Conservation (phyloP, 2,888 invertebrate genomes). For the Sinotaia quadrata region DNA sequence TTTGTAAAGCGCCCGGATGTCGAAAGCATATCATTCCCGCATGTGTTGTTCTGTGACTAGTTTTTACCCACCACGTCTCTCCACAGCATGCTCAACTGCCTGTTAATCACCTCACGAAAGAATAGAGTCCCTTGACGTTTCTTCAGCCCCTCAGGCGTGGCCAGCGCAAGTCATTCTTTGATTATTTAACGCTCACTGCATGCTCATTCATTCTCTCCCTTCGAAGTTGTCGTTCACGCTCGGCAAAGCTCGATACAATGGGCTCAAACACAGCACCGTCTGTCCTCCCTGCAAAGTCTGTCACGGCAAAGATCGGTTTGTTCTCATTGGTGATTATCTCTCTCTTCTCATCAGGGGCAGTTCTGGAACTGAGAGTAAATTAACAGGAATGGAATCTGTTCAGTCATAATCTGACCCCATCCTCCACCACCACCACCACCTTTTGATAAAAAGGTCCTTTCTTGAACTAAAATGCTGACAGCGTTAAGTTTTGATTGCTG, state of each 20-base stretch:
- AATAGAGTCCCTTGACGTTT: background rate
- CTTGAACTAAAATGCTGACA: too few relatives aligned
- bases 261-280: constrained; percentile 25
- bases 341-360: background rate
- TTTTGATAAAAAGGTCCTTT: too few relatives aligned
- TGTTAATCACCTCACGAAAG: constrained; percentile 23
- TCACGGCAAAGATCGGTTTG: background rate
- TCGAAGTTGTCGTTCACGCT: constrained; percentile 16
- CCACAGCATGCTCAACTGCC: constrained; percentile 23
- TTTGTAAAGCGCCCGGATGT: too few relatives aligned
- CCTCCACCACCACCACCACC: too few relatives aligned
- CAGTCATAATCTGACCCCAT: background rate
- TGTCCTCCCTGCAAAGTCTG: constrained; percentile 18
- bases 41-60: too few relatives aligned
- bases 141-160: background rate
- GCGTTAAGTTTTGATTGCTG: too few relatives aligned
- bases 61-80: background rate
- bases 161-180: constrained; percentile 21
- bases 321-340: background rate
- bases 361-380: constrained; percentile 1
- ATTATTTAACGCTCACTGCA: constrained; percentile 24
- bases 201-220: constrained; percentile 7
- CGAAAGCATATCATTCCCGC: too few relatives aligned
- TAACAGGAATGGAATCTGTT: background rate
- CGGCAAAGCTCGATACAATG: constrained; percentile 16